Evolutionary conservation across 2,888 invertebrate species (phyloP), one percentile per base, ranked within the genome.

Genomic region (Caenorhabditis sinica): DNA sequence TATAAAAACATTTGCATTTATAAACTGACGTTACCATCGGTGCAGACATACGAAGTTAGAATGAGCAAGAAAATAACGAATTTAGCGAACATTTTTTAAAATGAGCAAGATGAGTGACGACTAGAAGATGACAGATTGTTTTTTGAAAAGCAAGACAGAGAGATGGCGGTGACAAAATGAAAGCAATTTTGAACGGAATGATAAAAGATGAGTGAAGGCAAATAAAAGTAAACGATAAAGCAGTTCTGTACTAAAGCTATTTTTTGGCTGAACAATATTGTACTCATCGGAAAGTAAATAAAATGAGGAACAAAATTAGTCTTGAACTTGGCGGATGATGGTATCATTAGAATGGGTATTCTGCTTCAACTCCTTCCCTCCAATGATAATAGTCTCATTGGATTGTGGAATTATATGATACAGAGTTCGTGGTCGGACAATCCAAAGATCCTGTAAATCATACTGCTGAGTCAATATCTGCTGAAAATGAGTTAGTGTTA

Each of bases 1-100:
- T 33, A 9, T 28, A 13, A 25, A 33, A 49, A n/a, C 33, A 36
- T 40, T 40, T 11, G 43, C 17, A 45, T 25, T 56, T 58, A 30
- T 43, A 60, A 60, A 45, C 28, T 43, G 4, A 25, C 36, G 17
- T 72, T 72, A 72, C 71, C 71, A 72, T 72, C 53, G 5, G 71
- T 60, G 40, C 36, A 60, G 23, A 60, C 71, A 72, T 25, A 0
- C 5, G 60, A 28, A 58, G 36, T 72, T 13, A 43, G 58, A 43
- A 72, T 72, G 58, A 72, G 71, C n/a, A 72, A 28, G 13, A 72
- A 60, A 60, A 72, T n/a, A 60, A 72, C 28, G 28, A 30, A 43
- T 11, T 23, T 43, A n/a, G n/a, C 4, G 30, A 20, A 30, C 60
- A 60, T 58, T 28, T 60, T 43, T 58, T 11, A 49, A 1, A 65